phyloP scores from a whole-genome alignment of 2,888 invertebrate genomes.

The Pterobdella sp. region DNA sequence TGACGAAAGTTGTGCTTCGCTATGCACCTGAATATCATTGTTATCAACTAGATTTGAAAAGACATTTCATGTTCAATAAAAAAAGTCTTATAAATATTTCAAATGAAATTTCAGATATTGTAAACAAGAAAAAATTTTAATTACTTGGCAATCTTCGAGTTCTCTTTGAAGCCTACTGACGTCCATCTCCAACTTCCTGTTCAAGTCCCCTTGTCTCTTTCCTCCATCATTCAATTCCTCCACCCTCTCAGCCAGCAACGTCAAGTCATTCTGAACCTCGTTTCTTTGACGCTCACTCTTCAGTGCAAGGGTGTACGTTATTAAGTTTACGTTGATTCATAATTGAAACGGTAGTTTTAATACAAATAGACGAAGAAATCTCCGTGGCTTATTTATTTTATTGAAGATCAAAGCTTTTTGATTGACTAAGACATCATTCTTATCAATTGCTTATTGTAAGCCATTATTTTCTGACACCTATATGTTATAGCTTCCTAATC shows the following conservation, averaged over 20 bases:
- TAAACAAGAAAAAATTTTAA: no score
- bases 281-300: constrained; percentile 15
- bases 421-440: no score
- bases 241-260: constrained; percentile 17
- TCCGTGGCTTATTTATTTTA: no score
- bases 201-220: constrained; percentile 63
- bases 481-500: no score
- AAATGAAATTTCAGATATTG: no score
- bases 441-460: neutral
- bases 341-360: no score
- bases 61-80: no score
- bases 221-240: constrained; percentile 5
- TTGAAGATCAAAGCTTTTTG: no score
- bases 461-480: constrained; percentile 1
- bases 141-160: constrained; percentile 81
- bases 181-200: constrained; percentile 99
- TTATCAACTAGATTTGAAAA: no score
- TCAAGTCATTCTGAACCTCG: constrained; percentile 22
- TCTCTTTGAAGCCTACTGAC: constrained; percentile 91
- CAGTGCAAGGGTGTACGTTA: neutral
- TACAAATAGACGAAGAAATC: no score
- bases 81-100: no score
- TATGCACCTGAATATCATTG: constrained; percentile 83
- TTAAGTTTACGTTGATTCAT: no score
- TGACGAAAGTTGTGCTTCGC: constrained; percentile 89